Percentiles rank a stretch among this genome's conserved stretches.
Evolutionary conservation across 2,888 invertebrate genomes (phyloP).

Genomic region (Caenorhabditis uteleia): DNA sequence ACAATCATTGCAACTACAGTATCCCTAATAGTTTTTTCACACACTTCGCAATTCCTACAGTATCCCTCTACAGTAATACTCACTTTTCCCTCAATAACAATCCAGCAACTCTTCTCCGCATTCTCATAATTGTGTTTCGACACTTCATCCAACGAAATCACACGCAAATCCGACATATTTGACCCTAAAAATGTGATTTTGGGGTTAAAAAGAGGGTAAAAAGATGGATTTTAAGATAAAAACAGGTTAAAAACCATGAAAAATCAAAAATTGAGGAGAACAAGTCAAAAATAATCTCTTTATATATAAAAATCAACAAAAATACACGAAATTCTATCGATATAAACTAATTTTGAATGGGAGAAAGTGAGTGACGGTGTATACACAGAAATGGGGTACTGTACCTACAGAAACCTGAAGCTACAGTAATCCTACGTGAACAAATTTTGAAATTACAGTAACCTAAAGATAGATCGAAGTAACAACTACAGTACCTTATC

Average conservation of each 20-base stretch:
- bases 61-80: neutral
- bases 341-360: no score
- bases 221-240: neutral
- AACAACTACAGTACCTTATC: no score
- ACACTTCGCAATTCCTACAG: no score
- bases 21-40: no score
- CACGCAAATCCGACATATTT: constrained; percentile 30
- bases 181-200: neutral
- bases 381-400: no score
- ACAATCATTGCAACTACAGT: no score
- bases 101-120: constrained; percentile 51
- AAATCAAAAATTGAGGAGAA: neutral
- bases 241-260: neutral
- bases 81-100: constrained; percentile 59
- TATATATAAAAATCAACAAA: neutral
- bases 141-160: constrained; percentile 53
- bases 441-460: no score
- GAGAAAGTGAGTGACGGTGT: no score
- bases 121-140: constrained; percentile 52
- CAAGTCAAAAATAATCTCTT: constrained; percentile 11
- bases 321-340: no score
- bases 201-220: neutral
- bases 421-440: no score
- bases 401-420: no score
- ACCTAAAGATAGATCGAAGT: no score